Percentiles rank a stretch among this genome's conserved stretches.
phyloP scores from a whole-genome alignment of 2,888 invertebrate genomes.

The Ophion slaviceki region DNA sequence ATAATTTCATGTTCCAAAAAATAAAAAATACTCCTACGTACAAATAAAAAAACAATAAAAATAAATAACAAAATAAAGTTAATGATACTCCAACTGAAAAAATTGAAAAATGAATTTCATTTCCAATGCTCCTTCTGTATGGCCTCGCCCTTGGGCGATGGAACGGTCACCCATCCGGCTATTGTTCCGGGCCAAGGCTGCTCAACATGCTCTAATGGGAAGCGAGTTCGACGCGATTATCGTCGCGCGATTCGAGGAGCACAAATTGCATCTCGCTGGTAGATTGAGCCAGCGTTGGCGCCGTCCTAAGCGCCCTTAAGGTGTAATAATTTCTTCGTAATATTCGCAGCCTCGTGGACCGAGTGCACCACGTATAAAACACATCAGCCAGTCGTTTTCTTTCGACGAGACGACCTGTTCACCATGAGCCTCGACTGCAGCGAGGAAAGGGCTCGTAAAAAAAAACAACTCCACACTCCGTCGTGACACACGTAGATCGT shows the following conservation, averaged over 20 bases:
- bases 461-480: constrained; percentile 9
- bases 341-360: constrained; percentile 7
- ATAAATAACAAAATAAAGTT: too few species aligned
- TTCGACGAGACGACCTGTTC: constrained; percentile 23
- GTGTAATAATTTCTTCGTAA: constrained; percentile 23
- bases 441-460: constrained; percentile 52
- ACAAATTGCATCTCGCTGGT: constrained; percentile 17
- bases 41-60: too few species aligned
- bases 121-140: too few species aligned
- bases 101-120: too few species aligned
- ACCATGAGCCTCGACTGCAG: not conserved
- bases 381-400: constrained; percentile 50
- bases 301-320: not conserved
- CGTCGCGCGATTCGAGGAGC: not conserved
- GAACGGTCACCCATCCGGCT: too few species aligned
- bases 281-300: not conserved
- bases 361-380: constrained; percentile 38
- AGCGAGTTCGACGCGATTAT: not conserved
- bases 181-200: not conserved
- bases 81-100: too few species aligned
- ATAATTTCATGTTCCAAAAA: too few species aligned
- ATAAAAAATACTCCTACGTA: too few species aligned
- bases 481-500: constrained; percentile 63
- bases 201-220: not conserved
- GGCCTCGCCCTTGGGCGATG: too few species aligned